Percentiles rank a stretch among this genome's conserved stretches.
Conservation (phyloP, 1,140 invertebrate species). For the Panagrolaimus sp. region DNA sequence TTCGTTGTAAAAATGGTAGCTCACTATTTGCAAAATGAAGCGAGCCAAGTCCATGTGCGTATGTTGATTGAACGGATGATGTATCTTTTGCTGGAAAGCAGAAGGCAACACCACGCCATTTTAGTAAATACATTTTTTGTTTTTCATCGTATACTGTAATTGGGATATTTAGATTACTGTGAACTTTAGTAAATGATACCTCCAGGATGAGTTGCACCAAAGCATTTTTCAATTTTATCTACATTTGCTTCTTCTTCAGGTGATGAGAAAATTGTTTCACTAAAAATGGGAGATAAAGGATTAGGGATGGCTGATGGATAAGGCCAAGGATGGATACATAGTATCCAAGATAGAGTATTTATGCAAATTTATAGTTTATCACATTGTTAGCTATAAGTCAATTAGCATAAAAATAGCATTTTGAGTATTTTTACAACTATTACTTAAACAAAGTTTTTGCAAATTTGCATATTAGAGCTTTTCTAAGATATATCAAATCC, state of each 20-base stretch:
- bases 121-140: slow-evolving; percentile 50
- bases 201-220: slow-evolving; percentile 56
- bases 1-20: slow-evolving; percentile 45
- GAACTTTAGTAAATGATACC: no score
- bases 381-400: no score
- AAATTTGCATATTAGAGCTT: background rate
- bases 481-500: background rate
- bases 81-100: slow-evolving; percentile 50
- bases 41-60: slow-evolving; percentile 50
- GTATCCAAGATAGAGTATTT: no score
- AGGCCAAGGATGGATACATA: no score
- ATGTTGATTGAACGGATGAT: slow-evolving; percentile 43
- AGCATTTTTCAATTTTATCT: slow-evolving; percentile 48
- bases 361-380: no score
- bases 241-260: slow-evolving; percentile 44
- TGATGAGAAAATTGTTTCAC: slow-evolving; percentile 47
- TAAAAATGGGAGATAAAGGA: slow-evolving; percentile 24
- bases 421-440: no score
- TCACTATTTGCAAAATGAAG: slow-evolving; percentile 45
- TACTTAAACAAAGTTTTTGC: no score
- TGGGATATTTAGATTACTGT: background rate
- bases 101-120: slow-evolving; percentile 55
- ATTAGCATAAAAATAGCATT: no score
- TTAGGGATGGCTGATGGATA: no score
- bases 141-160: slow-evolving; percentile 53